Evolutionary conservation across 1,140 invertebrate genomes (phyloP), one percentile per base, ranked within the genome.

Genomic region (Macrobrachium rosenbergii): DNA sequence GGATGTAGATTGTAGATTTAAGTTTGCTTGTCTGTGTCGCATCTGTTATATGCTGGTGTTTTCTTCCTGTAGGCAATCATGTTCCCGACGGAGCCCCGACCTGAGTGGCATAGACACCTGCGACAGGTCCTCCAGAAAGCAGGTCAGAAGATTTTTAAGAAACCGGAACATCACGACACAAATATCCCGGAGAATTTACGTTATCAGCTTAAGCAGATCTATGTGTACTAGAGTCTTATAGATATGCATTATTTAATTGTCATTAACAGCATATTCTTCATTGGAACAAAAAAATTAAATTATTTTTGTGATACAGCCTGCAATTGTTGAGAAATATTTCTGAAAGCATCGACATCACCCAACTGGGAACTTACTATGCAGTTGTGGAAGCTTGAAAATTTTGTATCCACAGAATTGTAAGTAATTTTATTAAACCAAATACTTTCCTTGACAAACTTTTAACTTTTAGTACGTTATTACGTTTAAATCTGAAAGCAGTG

Each of bases 41-140:
- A 21, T 58, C 45, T 76, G 19, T 60, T 52, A 58, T 58, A n/a
- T 43, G 23, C 17, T 14, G 45, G 28, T 43, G 21, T 59, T 76
- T 52, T 64, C 21, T 60, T 62, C 72, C 69, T 23, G 17, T 78
- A 87, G 85, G 85, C 85, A 52, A 87, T 87, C 16, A 87, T 87
- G 85, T 87, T 87, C 85, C 85, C 85, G 58, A 81, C 77, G 58
- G 85, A 87, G 78, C 77, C 85, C n/a, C 85, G 85, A 14, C 85
- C 85, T 5, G 85, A 87, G 85, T 87, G 85, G 85, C 85, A 87
- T 60, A 64, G 85, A 17, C 85, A 87, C 69, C 78, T 87, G 16
- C 77, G 85, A 23, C 85, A 87, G 58, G 85, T 87, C n/a, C 28
- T 87, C 78, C 64, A 87, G 69, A 87, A 87, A 60, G 85, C 85